These are phyloP conservation scores for Stegostoma tigrinum DNA, from an alignment of 2,113 vertebrate species.

Conservation along the genomic window DNA sequence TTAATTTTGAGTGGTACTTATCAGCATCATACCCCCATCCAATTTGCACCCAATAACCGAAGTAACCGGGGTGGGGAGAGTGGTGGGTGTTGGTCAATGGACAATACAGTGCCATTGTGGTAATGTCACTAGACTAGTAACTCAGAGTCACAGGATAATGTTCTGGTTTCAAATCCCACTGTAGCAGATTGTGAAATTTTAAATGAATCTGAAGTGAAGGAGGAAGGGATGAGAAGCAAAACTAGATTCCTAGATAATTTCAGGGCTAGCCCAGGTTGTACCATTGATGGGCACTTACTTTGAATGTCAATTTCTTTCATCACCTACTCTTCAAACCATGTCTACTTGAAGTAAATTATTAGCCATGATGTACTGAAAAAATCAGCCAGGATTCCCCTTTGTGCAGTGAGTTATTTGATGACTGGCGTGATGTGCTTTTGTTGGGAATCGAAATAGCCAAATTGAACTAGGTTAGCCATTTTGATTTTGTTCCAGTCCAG, in stretches of 20 bases:
- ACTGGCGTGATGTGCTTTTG: not conserved
- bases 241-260: not conserved
- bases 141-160: too few relatives aligned
- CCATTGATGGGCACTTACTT: not conserved
- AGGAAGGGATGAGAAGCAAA: not conserved
- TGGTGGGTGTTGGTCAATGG: too few relatives aligned
- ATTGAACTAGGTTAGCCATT: not conserved
- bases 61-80: too few relatives aligned
- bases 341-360: not conserved
- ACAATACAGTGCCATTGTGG: too few relatives aligned
- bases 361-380: not conserved
- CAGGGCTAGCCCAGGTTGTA: not conserved
- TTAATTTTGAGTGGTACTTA: not conserved
- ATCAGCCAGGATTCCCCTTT: not conserved
- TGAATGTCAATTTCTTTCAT: not conserved
- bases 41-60: conserved; percentile 1
- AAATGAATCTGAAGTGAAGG: not conserved
- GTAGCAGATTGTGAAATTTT: too few relatives aligned
- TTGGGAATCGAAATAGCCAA: not conserved
- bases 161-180: too few relatives aligned
- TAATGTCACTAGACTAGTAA: too few relatives aligned
- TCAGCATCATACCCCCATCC: not conserved
- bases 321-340: not conserved
- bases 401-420: not conserved
- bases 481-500: not conserved